Percentiles rank a stretch among this genome's conserved stretches.
Evolutionary conservation across 2,888 invertebrate genomes (phyloP).

Genomic region (Cybosia mesomella): DNA sequence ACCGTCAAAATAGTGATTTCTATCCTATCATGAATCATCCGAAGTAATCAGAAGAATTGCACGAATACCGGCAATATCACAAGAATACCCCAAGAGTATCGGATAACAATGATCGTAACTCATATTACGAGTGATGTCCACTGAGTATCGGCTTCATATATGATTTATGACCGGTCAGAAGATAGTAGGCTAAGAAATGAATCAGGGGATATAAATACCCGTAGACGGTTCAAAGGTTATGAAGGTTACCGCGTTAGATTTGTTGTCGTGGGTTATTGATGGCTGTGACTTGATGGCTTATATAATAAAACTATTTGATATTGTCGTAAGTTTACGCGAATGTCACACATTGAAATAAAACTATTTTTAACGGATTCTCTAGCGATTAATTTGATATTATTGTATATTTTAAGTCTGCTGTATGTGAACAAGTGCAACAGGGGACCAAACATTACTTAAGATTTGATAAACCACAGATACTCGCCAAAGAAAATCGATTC

Average conservation of each 20-base stretch:
- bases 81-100: constrained; percentile 57
- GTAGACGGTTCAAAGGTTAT: constrained; percentile 48
- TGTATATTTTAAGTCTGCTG: no score
- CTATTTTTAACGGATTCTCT: no score
- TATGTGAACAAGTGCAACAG: no score
- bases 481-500: no score
- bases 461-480: no score
- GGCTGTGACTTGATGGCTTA: constrained; percentile 3
- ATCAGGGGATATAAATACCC: constrained; percentile 69
- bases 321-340: no score
- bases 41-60: constrained; percentile 43
- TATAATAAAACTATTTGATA: background rate
- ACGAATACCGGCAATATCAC: constrained; percentile 39
- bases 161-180: constrained; percentile 72
- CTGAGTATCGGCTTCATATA: constrained; percentile 47
- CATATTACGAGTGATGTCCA: constrained; percentile 69
- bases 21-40: constrained; percentile 14
- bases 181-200: constrained; percentile 72
- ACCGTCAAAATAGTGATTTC: no score
- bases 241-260: constrained; percentile 43
- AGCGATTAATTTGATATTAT: no score
- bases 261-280: constrained; percentile 28
- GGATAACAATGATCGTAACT: constrained; percentile 73
- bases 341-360: no score
- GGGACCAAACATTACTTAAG: no score